phyloP scores from a whole-genome alignment of 2,113 vertebrate species.

The Corythornis cristatus region DNA sequence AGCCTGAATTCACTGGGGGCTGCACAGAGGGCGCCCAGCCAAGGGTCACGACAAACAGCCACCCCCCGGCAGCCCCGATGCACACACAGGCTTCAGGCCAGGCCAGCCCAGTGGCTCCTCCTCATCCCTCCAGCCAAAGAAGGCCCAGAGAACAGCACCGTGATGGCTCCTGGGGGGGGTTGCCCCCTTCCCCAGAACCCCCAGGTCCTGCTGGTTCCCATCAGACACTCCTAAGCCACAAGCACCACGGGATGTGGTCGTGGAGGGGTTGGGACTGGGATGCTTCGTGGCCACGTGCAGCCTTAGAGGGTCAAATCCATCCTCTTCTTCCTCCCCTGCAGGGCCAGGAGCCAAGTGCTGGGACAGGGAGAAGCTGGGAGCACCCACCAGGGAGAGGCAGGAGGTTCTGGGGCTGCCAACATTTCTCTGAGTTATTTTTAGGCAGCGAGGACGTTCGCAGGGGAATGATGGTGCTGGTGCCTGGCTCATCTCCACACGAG shows the following conservation, averaged over 20 bases:
- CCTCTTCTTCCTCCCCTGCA: neutral
- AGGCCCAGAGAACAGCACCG: neutral
- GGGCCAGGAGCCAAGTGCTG: neutral
- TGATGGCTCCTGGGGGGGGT: neutral
- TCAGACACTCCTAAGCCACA: accelerated
- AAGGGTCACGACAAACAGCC: neutral
- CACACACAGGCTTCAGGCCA: neutral
- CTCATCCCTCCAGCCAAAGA: neutral
- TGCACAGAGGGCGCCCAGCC: neutral
- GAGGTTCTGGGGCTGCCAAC: neutral
- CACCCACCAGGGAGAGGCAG: neutral
- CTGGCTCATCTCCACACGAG: neutral
- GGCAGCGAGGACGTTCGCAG: neutral
- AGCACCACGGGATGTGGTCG: accelerated
- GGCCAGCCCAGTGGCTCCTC: neutral
- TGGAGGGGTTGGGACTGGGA: neutral
- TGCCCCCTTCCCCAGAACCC: neutral
- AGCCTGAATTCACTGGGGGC: slow-evolving; percentile 29
- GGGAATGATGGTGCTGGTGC: neutral
- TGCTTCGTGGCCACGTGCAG: neutral
- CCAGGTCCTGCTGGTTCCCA: accelerated
- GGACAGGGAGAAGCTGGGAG: neutral
- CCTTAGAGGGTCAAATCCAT: neutral
- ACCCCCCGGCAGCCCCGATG: neutral
- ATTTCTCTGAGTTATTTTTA: neutral